phyloP scores from a whole-genome alignment of 2,113 vertebrate species.

The Lepus europaeus region DNA sequence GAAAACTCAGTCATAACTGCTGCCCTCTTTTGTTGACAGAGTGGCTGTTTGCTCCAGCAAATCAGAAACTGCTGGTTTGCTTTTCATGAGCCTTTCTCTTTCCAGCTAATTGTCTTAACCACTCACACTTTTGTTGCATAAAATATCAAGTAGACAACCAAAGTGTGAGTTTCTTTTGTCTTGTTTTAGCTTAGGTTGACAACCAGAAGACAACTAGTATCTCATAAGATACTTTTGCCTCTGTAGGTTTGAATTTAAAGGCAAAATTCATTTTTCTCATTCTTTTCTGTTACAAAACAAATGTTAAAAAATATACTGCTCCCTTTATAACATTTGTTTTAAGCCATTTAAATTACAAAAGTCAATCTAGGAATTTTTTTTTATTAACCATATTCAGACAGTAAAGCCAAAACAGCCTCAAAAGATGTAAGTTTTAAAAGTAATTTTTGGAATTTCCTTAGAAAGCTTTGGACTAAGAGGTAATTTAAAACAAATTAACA shows the following conservation, averaged over 20 bases:
- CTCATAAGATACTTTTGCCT: conserved; percentile 57
- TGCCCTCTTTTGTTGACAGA: conserved; percentile 69
- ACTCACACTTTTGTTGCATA: conserved; percentile 57
- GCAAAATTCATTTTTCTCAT: conserved; percentile 82
- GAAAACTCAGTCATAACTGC: conserved; percentile 71
- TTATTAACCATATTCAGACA: conserved; percentile 59
- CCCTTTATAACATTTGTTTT: conserved; percentile 82
- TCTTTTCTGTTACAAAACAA: conserved; percentile 81
- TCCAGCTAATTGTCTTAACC: conserved; percentile 48
- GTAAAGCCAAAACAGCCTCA: conserved; percentile 74
- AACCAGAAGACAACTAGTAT: conserved; percentile 50
- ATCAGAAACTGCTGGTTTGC: conserved; percentile 66
- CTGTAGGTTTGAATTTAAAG: conserved; percentile 58
- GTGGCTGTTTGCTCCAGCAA: conserved; percentile 61
- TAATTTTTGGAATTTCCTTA: conserved; percentile 81
- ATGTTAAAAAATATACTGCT: conserved; percentile 76
- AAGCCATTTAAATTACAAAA: conserved; percentile 78
- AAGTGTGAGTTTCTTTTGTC: conserved; percentile 48
- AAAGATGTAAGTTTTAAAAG: conserved; percentile 77
- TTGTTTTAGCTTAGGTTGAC: conserved; percentile 49
- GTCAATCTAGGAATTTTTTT: conserved; percentile 41
- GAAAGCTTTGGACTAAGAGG: conserved; percentile 80
- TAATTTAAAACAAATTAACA: conserved; percentile 86
- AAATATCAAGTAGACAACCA: conserved; percentile 55
- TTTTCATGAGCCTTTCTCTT: conserved; percentile 53